Conservation (phyloP, 2,797 vertebrate genomes). For the Thripadectes ignobilis region DNA sequence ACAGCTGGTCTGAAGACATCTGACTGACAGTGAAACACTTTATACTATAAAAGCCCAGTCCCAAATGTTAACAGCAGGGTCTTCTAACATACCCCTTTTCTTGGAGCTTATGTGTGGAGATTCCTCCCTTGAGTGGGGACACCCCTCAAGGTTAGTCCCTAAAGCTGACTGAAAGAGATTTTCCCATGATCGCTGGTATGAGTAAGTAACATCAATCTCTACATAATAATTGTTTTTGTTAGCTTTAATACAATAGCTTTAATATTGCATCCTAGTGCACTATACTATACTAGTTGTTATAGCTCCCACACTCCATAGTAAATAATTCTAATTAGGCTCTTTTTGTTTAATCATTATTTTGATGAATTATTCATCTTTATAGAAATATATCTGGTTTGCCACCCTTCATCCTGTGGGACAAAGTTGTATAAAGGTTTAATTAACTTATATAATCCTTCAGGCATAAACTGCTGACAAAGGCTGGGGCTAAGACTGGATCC, state of each 20-base stretch:
- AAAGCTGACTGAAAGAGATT: background rate
- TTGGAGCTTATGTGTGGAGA: rapidly evolving
- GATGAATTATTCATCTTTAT: background rate
- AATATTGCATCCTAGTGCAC: background rate
- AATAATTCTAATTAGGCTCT: background rate
- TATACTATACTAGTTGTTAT: background rate
- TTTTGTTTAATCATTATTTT: background rate
- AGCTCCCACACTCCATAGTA: background rate
- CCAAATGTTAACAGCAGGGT: background rate
- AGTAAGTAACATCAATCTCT: background rate
- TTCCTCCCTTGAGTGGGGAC: background rate
- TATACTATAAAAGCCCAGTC: background rate
- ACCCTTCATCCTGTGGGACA: background rate
- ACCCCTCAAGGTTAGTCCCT: background rate
- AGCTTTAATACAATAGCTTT: background rate
- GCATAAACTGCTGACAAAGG: background rate
- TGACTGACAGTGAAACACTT: background rate
- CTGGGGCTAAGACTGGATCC: background rate
- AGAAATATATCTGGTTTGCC: background rate
- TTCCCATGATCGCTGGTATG: background rate
- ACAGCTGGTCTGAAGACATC: background rate
- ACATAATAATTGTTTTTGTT: background rate
- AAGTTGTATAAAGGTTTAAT: background rate
- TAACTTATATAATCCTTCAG: background rate
- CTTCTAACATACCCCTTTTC: background rate